phyloP scores from a whole-genome alignment of 1,140 invertebrate species.

The Bombus ignitus region DNA sequence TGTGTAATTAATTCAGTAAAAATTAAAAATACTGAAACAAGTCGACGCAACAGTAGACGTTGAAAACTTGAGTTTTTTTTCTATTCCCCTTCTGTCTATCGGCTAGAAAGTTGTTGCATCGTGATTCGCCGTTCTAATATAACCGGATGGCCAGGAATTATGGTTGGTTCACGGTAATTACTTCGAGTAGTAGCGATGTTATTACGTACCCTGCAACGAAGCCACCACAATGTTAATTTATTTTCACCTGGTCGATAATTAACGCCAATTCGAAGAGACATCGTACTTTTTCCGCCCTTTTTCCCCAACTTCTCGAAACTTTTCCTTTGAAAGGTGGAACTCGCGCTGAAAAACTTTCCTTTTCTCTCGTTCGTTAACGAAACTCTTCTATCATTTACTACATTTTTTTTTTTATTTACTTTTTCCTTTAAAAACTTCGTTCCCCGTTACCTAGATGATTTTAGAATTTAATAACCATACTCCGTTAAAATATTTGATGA shows the following conservation, averaged over 20 bases:
- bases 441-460: neutral
- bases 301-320: neutral
- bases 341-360: neutral
- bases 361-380: neutral
- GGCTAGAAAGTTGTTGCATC: neutral
- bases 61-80: neutral
- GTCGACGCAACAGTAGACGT: neutral
- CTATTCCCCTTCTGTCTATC: neutral
- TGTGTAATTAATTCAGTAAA: neutral
- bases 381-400: neutral
- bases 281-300: neutral
- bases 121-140: neutral
- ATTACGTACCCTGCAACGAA: neutral
- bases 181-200: neutral
- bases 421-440: neutral
- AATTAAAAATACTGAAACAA: neutral
- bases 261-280: slow-evolving; percentile 17
- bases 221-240: slow-evolving; percentile 25
- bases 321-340: neutral
- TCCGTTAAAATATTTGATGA: neutral
- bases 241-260: slow-evolving; percentile 37
- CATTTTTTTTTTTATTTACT: neutral
- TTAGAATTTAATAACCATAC: neutral
- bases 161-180: slow-evolving; percentile 27
- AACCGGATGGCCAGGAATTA: slow-evolving; percentile 19